A percentile compares a stretch with the other conserved stretches of the same genome.
Evolutionary conservation across 2,888 invertebrate species (phyloP).

Genomic region (Rhopalosiphum nymphaeae): DNA sequence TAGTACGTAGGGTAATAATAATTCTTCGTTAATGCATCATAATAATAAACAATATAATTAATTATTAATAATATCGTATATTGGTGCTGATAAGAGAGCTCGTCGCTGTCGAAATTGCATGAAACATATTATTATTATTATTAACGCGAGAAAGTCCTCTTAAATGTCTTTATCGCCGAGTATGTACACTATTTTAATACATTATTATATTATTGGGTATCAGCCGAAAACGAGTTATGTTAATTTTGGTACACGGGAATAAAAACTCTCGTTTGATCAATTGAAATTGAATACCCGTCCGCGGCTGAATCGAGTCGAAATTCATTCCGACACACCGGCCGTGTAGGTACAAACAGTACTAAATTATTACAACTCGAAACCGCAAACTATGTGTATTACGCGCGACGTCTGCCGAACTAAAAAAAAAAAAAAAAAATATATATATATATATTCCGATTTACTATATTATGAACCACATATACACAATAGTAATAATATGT

Average conservation of each 20-base stretch:
- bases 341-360: background rate
- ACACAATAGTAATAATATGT: background rate
- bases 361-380: background rate
- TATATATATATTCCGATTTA: background rate
- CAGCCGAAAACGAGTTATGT: slow-evolving; percentile 21
- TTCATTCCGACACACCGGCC: background rate
- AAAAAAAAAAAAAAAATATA: background rate
- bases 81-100: background rate
- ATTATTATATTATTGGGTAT: too few species aligned
- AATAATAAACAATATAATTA: background rate
- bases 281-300: slow-evolving; percentile 1
- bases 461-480: background rate
- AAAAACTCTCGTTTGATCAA: background rate
- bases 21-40: background rate
- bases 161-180: background rate
- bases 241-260: background rate
- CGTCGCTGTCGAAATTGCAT: background rate
- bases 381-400: background rate
- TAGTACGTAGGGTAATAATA: background rate
- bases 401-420: background rate
- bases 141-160: background rate
- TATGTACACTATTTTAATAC: background rate
- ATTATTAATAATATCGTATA: background rate
- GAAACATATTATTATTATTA: background rate
- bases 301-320: background rate